Conservation (phyloP, 2,888 invertebrate species). For the Abrostola tripartita region DNA sequence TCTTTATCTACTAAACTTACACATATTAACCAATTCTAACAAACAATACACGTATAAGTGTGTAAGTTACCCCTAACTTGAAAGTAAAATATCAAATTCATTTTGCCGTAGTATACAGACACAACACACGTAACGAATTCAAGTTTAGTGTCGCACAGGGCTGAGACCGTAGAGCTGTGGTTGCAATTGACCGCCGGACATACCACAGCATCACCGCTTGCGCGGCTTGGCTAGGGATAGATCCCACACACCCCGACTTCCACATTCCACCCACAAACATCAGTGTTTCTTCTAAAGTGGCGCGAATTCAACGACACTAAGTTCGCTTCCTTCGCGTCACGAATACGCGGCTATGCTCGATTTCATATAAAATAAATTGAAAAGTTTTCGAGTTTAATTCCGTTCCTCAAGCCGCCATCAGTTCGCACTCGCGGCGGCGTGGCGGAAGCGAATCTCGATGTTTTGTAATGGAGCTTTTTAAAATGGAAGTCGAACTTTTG, state of each 20-base stretch:
- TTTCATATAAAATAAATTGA: slow-evolving; percentile 84
- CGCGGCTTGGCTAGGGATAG: slow-evolving; percentile 13
- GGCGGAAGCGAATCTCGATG: slow-evolving; percentile 88
- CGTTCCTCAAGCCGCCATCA: slow-evolving; percentile 77
- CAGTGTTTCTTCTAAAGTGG: slow-evolving; percentile 35
- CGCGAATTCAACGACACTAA: slow-evolving; percentile 53
- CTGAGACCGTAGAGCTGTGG: slow-evolving; percentile 66
- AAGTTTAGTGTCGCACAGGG: slow-evolving; percentile 80
- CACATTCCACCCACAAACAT: slow-evolving; percentile 30
- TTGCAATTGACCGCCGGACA: slow-evolving; percentile 61
- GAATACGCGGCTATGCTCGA: slow-evolving; percentile 73
- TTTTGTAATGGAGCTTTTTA: slow-evolving; percentile 89
- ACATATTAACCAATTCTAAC: no score
- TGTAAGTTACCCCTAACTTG: background rate
- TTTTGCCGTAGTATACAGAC: slow-evolving; percentile 61
- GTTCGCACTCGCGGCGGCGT: slow-evolving; percentile 79
- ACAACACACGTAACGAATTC: slow-evolving; percentile 83
- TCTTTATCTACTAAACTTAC: no score
- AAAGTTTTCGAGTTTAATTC: slow-evolving; percentile 86
- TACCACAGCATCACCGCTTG: slow-evolving; percentile 52
- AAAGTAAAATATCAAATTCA: slow-evolving; percentile 57
- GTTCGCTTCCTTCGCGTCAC: slow-evolving; percentile 66
- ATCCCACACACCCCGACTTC: slow-evolving; percentile 11
- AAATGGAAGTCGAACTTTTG: slow-evolving; percentile 89
- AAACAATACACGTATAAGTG: no score